phyloP scores from a whole-genome alignment of 2,888 invertebrate species.

The Machimus rusticus region DNA sequence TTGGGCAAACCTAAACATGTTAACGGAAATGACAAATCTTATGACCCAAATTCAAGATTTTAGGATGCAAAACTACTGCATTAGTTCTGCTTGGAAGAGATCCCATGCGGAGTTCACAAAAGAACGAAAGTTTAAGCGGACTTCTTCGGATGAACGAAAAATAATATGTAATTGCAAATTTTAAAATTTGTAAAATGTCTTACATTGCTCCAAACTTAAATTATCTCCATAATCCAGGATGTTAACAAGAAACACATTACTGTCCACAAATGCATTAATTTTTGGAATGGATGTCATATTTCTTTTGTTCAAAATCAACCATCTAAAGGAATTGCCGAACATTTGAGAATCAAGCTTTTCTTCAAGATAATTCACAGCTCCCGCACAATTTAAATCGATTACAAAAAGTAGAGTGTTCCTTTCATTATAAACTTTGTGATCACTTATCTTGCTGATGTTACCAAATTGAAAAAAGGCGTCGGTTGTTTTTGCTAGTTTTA shows the following conservation, averaged over 20 bases:
- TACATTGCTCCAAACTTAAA: constrained; percentile 29
- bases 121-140: no score
- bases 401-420: background rate
- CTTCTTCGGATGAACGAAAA: no score
- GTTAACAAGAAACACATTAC: constrained; percentile 27
- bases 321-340: constrained; percentile 29
- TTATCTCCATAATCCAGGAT: background rate
- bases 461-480: background rate
- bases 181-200: background rate
- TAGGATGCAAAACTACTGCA: no score
- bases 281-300: background rate
- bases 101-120: no score
- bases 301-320: constrained; percentile 20
- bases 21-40: no score
- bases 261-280: constrained; percentile 28
- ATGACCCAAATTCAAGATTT: no score
- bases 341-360: background rate
- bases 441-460: background rate
- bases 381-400: constrained; percentile 28
- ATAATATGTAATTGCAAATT: no score
- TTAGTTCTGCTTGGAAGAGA: no score
- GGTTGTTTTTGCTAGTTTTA: background rate
- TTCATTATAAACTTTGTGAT: background rate
- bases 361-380: background rate
- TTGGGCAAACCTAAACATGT: no score